Conservation (phyloP, 2,113 vertebrate species). For the Sardina pilchardus region DNA sequence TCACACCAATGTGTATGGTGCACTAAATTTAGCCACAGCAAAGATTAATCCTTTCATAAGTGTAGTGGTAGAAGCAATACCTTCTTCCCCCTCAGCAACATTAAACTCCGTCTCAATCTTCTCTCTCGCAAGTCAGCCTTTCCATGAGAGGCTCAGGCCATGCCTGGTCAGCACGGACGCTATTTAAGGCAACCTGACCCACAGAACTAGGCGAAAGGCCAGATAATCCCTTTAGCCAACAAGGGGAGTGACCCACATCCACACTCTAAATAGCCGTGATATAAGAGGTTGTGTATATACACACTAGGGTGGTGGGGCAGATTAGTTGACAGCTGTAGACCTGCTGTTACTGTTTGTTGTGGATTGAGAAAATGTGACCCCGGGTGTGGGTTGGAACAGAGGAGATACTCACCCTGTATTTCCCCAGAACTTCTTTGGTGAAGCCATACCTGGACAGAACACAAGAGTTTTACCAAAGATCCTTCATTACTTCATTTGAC, state of each 20-base stretch:
- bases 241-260: slow-evolving; percentile 43
- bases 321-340: neutral
- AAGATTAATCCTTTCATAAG: neutral
- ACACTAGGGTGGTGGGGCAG: neutral
- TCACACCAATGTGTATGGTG: neutral
- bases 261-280: slow-evolving; percentile 20
- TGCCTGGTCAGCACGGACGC: slow-evolving; percentile 9
- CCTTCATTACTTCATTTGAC: no score
- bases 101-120: slow-evolving; percentile 24
- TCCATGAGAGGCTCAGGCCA: neutral
- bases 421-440: slow-evolving; percentile 87
- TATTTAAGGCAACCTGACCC: slow-evolving; percentile 24
- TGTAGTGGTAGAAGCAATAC: neutral
- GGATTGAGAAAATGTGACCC: neutral
- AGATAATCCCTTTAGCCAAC: slow-evolving; percentile 39
- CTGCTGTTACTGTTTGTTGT: neutral
- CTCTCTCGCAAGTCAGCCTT: neutral
- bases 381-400: neutral
- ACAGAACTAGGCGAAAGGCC: neutral
- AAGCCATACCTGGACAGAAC: slow-evolving; percentile 84
- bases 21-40: neutral
- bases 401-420: slow-evolving; percentile 79
- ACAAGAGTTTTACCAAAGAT: no score
- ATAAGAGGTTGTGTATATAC: neutral
- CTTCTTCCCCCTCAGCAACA: neutral